Base-by-base conservation (phyloP, 2,797 vertebrate genomes). In the Acanthurus lineatus region DNA sequence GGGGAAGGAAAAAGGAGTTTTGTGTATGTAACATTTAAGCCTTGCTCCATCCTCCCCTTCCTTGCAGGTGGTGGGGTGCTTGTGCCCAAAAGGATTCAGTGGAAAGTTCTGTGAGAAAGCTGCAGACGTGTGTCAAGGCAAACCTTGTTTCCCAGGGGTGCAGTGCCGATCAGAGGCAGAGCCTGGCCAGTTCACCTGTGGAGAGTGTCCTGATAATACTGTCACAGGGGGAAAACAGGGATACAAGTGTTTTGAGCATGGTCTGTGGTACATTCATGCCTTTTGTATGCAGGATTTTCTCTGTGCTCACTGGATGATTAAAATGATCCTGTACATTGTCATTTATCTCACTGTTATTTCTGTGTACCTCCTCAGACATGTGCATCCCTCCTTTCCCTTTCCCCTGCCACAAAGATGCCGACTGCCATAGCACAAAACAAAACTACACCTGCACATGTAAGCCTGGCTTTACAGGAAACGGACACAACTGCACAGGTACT, bases 181-280 rank as follows among this genome's bases (percentile, higher is more conserved):
- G 20, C 72, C 88, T 0, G 76, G 71, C 7, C 83, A 69, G 58
- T 96, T 95, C 86, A 85, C 87, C 73, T 97, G 96, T 52, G 95
- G 86, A 40, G 70, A 77, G 44, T 97, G 96, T 77, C 96, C 96
- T 10, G 5, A 71, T 9, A 89, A 87, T 2, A 94, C 93, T 0
- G 82, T 95, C n/a, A 64, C 90, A 19, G 70, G 49, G 2, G 88
- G 79, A 17, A 92, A 86, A 68, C 77, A 87, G 63, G 96, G 96
- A 74, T 95, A 96, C 92, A 97, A 96, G 86, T 97, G 96, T 76
- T 96, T 97, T 73, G 85, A 96, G 45, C 93, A 94, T 12, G 94
- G 96, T 96, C 44, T 60, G 93, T 86, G 42, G 20, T 15, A n/a
- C 22, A 19, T 6, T 11, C 3, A 25, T 47, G 11, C 19, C 10